A percentile compares a stretch with the other conserved stretches of the same genome.
Evolutionary conservation across 2,888 invertebrate genomes (phyloP).

Genomic region (Cordylochernes scorpioides): DNA sequence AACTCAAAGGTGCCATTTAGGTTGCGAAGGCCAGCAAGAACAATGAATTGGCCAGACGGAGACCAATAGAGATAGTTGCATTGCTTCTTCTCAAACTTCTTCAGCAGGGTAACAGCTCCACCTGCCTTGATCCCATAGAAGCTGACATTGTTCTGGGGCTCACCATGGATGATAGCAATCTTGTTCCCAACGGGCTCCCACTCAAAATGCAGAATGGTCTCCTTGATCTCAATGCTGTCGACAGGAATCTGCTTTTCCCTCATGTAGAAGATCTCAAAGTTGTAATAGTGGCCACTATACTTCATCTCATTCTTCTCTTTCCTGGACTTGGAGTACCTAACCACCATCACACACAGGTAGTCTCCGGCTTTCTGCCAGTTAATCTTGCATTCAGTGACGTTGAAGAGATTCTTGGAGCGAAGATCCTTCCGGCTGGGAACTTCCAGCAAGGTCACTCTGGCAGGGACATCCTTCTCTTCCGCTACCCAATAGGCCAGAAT

Average conservation of each 20-base stretch:
- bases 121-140: slow-evolving; percentile 77
- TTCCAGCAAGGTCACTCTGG: slow-evolving; percentile 70
- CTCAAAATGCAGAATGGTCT: slow-evolving; percentile 45
- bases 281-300: slow-evolving; percentile 83
- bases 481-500: slow-evolving; percentile 93
- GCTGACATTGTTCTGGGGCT: slow-evolving; percentile 58
- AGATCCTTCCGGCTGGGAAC: slow-evolving; percentile 63
- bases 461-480: slow-evolving; percentile 74
- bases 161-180: slow-evolving; percentile 88
- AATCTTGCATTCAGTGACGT: slow-evolving; percentile 89
- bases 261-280: slow-evolving; percentile 97
- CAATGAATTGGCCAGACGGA: slow-evolving; percentile 77
- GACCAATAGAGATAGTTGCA: slow-evolving; percentile 81
- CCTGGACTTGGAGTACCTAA: slow-evolving; percentile 60
- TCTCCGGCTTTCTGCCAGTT: slow-evolving; percentile 98
- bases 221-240: slow-evolving; percentile 66
- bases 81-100: slow-evolving; percentile 31
- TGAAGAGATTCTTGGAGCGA: slow-evolving; percentile 82
- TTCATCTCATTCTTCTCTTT: slow-evolving; percentile 61
- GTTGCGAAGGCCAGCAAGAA: slow-evolving; percentile 51
- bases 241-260: slow-evolving; percentile 90
- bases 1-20: slow-evolving; percentile 76
- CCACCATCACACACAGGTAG: slow-evolving; percentile 84
- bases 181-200: slow-evolving; percentile 94
- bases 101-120: slow-evolving; percentile 57